A percentile compares a stretch with the other conserved stretches of the same genome.
phyloP scores from a whole-genome alignment of 2,113 vertebrate genomes.

The Capreolus pygargus region DNA sequence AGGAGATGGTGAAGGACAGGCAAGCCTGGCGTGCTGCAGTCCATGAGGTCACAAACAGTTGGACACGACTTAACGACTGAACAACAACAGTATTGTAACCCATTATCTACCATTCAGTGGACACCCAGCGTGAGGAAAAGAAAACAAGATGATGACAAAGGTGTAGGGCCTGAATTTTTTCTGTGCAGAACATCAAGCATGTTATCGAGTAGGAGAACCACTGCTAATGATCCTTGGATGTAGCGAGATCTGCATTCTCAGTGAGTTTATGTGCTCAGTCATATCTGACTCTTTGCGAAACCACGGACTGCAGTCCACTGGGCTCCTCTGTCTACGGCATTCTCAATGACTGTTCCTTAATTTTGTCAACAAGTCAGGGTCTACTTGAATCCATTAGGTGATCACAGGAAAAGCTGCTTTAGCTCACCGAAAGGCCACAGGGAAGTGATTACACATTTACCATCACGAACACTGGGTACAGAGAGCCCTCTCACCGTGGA shows the following conservation, averaged over 20 bases:
- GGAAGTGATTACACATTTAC: constrained; percentile 49
- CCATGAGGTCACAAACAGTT: background rate
- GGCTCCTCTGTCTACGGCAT: background rate
- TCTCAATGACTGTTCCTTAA: constrained; percentile 74
- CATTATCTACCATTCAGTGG: constrained; percentile 74
- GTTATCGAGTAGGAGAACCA: constrained; percentile 67
- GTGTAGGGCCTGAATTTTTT: constrained; percentile 78
- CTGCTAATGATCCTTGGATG: constrained; percentile 60
- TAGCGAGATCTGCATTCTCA: constrained; percentile 59
- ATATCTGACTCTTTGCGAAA: background rate
- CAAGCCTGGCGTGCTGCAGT: background rate
- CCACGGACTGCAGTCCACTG: background rate
- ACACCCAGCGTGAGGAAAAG: constrained; percentile 71
- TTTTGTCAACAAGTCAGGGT: constrained; percentile 68
- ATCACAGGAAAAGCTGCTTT: constrained; percentile 64
- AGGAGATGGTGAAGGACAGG: background rate
- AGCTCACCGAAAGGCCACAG: constrained; percentile 42
- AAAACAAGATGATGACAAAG: constrained; percentile 72
- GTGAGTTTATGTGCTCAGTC: background rate
- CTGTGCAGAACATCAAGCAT: constrained; percentile 78
- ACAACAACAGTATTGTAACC: constrained; percentile 4
- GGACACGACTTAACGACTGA: fast-evolving
- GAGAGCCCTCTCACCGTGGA: constrained; percentile 37
- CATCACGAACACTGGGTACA: constrained; percentile 52
- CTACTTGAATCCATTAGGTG: constrained; percentile 57